Conservation (phyloP, 1,140 invertebrate species). For the Brachionus calyciflorus region DNA sequence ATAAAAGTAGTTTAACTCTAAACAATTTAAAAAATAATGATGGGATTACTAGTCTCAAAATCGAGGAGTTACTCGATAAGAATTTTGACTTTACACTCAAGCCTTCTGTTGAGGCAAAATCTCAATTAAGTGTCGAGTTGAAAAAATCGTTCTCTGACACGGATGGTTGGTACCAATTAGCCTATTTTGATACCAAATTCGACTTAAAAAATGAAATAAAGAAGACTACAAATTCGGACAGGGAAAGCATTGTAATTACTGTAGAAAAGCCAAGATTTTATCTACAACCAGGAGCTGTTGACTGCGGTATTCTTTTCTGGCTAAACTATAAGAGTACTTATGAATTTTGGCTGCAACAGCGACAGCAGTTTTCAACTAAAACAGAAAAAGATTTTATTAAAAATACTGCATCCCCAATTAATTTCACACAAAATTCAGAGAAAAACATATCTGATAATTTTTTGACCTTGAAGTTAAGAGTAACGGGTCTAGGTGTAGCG, state of each 20-base stretch:
- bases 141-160: conserved; percentile 67
- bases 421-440: not conserved
- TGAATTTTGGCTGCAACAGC: conserved; percentile 95
- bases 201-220: conserved; percentile 63
- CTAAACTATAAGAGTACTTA: conserved; percentile 97
- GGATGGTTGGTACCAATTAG: conserved; percentile 90
- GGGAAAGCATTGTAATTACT: conserved; percentile 85
- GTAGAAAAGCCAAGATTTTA: conserved; percentile 85
- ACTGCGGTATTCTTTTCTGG: conserved; percentile 90
- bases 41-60: not conserved
- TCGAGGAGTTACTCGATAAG: not conserved
- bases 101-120: conserved; percentile 86
- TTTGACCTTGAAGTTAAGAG: conserved; percentile 30
- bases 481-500: conserved; percentile 43
- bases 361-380: conserved; percentile 54
- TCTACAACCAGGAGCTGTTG: conserved; percentile 88
- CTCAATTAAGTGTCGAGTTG: conserved; percentile 87
- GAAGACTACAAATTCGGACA: conserved; percentile 52
- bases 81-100: conserved; percentile 63
- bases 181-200: conserved; percentile 92
- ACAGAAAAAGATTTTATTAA: not conserved
- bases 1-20: conserved; percentile 37
- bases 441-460: not conserved
- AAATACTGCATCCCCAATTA: not conserved
- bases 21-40: not conserved